Conservation (phyloP, 2,888 invertebrate species). For the Eledone cirrhosa region DNA sequence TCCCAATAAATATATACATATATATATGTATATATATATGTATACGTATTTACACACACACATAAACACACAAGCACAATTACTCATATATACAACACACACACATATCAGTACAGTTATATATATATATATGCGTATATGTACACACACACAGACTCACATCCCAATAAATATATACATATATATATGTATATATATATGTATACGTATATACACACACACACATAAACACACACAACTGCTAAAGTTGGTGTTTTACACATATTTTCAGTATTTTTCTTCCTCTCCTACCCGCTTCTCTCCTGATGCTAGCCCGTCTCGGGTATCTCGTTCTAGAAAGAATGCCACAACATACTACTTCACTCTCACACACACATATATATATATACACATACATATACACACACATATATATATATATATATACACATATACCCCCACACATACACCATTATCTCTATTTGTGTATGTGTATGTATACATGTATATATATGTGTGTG, state of each 20-base stretch:
- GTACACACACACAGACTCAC: neutral
- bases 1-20: neutral
- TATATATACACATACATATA: neutral
- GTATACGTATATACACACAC: neutral
- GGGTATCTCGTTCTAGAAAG: too few relatives aligned
- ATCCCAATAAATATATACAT: neutral
- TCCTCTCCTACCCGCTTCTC: too few relatives aligned
- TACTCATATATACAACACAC: neutral
- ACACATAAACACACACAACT: neutral
- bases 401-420: neutral
- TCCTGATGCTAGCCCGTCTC: too few relatives aligned
- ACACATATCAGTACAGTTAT: too few relatives aligned
- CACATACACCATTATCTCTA: neutral
- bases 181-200: neutral
- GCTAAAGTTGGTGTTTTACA: too few relatives aligned
- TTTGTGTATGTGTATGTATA: neutral
- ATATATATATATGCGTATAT: neutral
- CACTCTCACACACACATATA: neutral
- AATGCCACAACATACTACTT: too few relatives aligned
- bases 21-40: neutral
- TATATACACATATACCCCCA: neutral
- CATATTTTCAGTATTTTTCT: too few relatives aligned
- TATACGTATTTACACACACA: neutral
- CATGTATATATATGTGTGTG: neutral
- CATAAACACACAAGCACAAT: neutral